A percentile compares a stretch with the other conserved stretches of the same genome.
phyloP scores from a whole-genome alignment of 2,797 vertebrate species.

The Anolis apletophallus region DNA sequence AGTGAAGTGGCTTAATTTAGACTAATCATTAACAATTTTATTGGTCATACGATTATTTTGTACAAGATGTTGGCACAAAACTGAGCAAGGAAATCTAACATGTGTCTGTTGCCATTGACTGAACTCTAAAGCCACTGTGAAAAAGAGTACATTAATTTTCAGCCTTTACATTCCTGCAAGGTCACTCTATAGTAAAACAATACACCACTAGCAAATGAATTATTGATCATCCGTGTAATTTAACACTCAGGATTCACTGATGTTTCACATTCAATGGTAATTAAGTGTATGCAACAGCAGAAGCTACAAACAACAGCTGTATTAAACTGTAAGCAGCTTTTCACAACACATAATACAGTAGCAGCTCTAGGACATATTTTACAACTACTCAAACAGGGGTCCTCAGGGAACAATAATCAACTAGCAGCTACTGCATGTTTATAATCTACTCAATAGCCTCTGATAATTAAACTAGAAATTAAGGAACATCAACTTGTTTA shows the following conservation, averaged over 20 bases:
- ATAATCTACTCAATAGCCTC: conserved; percentile 30
- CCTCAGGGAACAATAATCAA: conserved; percentile 28
- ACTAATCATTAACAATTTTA: not conserved
- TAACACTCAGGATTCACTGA: conserved; percentile 64
- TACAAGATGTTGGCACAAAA: not conserved
- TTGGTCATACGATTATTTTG: not conserved
- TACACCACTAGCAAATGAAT: conserved; percentile 64
- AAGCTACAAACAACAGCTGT: conserved; percentile 51
- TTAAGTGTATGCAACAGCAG: conserved; percentile 66
- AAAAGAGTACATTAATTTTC: conserved; percentile 9
- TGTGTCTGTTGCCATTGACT: conserved; percentile 5
- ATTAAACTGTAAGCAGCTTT: conserved; percentile 50
- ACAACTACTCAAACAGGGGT: conserved; percentile 53
- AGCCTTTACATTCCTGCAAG: conserved; percentile 41
- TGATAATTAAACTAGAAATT: conserved; percentile 54
- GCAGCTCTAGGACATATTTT: conserved; percentile 39
- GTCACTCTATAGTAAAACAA: conserved; percentile 62
- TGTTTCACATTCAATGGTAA: conserved; percentile 63
- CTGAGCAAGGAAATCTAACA: not conserved
- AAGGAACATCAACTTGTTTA: conserved; percentile 41
- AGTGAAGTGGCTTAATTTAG: not conserved
- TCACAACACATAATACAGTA: conserved; percentile 24
- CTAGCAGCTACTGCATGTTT: conserved; percentile 43
- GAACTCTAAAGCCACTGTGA: not conserved
- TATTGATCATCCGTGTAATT: conserved; percentile 65